A percentile compares a stretch with the other conserved stretches of the same genome.
phyloP scores from a whole-genome alignment of 2,113 vertebrate species.

The Rhinoptilus africanus region DNA sequence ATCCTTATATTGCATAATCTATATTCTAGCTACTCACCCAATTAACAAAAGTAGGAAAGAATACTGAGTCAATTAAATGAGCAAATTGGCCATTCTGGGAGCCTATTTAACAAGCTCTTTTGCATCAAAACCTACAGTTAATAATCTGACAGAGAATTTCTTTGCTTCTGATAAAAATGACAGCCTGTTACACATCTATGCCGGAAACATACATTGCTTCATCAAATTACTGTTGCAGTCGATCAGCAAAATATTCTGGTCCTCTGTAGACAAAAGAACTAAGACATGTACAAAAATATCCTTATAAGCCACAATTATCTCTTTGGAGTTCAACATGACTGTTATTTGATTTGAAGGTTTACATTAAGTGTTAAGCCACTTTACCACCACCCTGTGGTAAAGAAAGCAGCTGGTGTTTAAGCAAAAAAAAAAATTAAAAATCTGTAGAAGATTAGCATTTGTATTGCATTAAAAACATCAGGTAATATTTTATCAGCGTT shows the following conservation, averaged over 20 bases:
- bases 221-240: not conserved
- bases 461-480: not conserved
- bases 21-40: not conserved
- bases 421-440: not conserved
- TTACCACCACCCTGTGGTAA: conserved; percentile 6
- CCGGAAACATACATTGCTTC: not conserved
- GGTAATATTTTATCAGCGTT: not conserved
- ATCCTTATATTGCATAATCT: not conserved
- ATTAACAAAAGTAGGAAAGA: conserved; percentile 8
- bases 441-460: not conserved
- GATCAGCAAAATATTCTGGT: not conserved
- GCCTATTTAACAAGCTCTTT: not conserved
- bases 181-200: not conserved
- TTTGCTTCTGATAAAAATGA: not conserved
- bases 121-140: not conserved
- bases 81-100: not conserved
- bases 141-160: not conserved
- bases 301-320: not conserved
- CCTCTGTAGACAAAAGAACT: not conserved
- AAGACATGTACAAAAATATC: not conserved
- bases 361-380: not conserved
- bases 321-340: not conserved
- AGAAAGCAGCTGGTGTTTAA: not conserved
- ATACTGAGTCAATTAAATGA: conserved; percentile 8
- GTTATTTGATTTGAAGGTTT: not conserved